These are phyloP conservation scores for Ctenoplectra terminalis DNA, from an alignment of 1,140 invertebrate genomes.

Conservation along the genomic window DNA sequence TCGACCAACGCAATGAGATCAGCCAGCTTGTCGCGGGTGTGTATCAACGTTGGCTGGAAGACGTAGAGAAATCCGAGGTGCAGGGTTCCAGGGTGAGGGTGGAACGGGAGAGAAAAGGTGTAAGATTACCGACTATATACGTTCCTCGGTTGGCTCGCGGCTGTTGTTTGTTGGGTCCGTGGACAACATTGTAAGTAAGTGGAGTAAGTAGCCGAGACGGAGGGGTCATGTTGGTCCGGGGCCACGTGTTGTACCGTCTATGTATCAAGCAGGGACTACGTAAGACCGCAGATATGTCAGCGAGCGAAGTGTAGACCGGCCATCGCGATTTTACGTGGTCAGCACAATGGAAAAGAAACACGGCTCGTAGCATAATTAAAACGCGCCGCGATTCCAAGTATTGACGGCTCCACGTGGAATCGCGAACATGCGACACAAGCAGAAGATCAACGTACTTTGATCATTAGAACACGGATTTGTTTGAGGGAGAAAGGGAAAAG, in stretches of 20 bases:
- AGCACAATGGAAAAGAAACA: constrained; percentile 65
- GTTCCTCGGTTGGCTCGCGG: constrained; percentile 30
- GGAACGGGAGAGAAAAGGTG: constrained; percentile 27
- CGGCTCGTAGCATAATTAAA: constrained; percentile 47
- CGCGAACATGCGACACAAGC: constrained; percentile 25
- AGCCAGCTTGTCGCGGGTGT: constrained; percentile 54
- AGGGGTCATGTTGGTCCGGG: neutral
- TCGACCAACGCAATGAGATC: constrained; percentile 46
- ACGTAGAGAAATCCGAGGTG: constrained; percentile 65
- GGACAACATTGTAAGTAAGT: constrained; percentile 69
- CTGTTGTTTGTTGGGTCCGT: constrained; percentile 60
- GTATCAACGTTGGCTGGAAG: constrained; percentile 51
- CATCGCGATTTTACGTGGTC: constrained; percentile 46
- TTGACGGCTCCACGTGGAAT: constrained; percentile 39
- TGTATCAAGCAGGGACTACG: constrained; percentile 36
- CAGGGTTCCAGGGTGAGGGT: constrained; percentile 3
- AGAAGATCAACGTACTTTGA: constrained; percentile 1
- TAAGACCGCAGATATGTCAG: constrained; percentile 30
- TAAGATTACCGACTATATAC: constrained; percentile 59
- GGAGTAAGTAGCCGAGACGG: constrained; percentile 35
- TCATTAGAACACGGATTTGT: neutral
- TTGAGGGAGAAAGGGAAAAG: neutral
- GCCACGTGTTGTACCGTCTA: constrained; percentile 61
- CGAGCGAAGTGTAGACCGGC: constrained; percentile 1
- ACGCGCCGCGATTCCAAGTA: constrained; percentile 56